Evolutionary conservation across 2,113 vertebrate species (phyloP), one percentile per base, ranked within the genome.

Genomic region (Salvelinus fontinalis): DNA sequence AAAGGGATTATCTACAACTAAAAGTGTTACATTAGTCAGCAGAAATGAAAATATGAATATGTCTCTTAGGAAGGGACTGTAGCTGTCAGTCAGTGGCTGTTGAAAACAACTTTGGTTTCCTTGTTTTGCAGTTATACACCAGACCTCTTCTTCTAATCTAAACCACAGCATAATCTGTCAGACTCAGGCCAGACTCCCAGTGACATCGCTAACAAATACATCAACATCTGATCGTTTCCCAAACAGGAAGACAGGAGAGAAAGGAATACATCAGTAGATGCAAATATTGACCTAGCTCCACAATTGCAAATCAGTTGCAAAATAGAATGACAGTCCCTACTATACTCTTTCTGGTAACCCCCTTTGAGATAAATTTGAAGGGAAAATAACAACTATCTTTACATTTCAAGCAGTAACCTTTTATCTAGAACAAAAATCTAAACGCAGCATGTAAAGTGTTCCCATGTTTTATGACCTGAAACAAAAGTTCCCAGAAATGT

Each of bases 281-380:
- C 88, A 90, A 90, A 92, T 90, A 91, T 91, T 92, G 90, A 92
- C 91, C 79, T 80, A 66, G 77, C 59, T 29, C 70, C 77, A 76
- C 73, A 51, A 80, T 78, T 86, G 84, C 79, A 86, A 90, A 89
- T 86, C 82, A 85, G 83, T 76, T 57, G 81, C 76, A 79, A 74
- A 85, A 88, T 83, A 29, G 80, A 86, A 70, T 86, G 89, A 87
- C 85, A 80, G 75, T 16, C n/a, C 81, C 71, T 88, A 85, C 87
- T 89, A 88, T 78, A 60, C 70, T 86, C 75, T 83, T 83, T 85
- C 78, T 34, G 5, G 34, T 31, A 70, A 11, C 14, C 34, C 70
- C 75, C 4, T 26, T 39, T 75, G 65, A 69, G 76, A 76, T 70
- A 67, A 48, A 69, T 79, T 24, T 62, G n/a, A 22, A 79, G 65